phyloP scores from a whole-genome alignment of 2,888 invertebrate species.

The Rhyacophila evoluta region DNA sequence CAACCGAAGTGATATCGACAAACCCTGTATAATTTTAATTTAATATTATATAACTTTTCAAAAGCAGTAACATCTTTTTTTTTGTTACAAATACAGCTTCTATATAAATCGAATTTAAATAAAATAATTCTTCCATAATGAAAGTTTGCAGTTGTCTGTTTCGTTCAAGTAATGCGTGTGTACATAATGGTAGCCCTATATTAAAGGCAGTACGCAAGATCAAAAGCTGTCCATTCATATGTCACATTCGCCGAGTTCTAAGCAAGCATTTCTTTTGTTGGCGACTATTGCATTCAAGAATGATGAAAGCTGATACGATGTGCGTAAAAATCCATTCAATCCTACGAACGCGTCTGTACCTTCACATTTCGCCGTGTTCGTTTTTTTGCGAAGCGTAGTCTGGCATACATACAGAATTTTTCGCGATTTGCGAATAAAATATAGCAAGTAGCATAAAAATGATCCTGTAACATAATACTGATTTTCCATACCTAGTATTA shows the following conservation, averaged over 20 bases:
- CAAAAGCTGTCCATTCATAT: conserved; percentile 19
- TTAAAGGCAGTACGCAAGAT: background rate
- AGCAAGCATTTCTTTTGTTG: background rate
- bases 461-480: no score
- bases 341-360: background rate
- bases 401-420: background rate
- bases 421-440: no score
- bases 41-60: no score
- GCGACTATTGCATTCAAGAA: background rate
- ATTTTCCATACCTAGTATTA: no score
- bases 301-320: conserved; percentile 10
- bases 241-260: conserved; percentile 7
- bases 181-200: background rate
- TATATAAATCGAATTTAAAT: no score
- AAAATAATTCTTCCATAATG: no score
- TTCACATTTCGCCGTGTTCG: background rate
- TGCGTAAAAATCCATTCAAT: conserved; percentile 17
- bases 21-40: no score
- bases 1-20: no score
- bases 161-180: background rate
- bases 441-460: no score
- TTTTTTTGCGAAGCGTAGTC: background rate
- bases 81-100: no score
- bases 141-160: no score
- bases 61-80: no score